A percentile compares a stretch with the other conserved stretches of the same genome.
Evolutionary conservation across 2,888 invertebrate genomes (phyloP).

Genomic region (Lampropteryx suffumata): DNA sequence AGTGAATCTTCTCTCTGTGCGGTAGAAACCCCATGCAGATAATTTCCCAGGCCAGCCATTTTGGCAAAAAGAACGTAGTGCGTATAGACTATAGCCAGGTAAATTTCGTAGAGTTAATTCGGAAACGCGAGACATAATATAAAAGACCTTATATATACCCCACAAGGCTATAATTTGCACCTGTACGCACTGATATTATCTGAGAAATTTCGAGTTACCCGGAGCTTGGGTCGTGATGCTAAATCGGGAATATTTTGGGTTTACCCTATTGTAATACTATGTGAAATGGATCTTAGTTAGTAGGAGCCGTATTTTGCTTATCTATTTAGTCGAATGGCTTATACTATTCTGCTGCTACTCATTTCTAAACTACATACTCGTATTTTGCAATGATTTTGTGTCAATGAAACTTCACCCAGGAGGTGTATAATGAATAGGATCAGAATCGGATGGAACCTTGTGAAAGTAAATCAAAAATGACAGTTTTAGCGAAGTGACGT

Average conservation of each 20-base stretch:
- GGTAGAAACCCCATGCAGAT: background rate
- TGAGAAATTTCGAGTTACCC: conserved; percentile 69
- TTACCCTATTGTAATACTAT: conserved; percentile 13
- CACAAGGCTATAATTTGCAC: conserved; percentile 73
- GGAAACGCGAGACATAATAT: conserved; percentile 55
- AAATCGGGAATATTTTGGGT: conserved; percentile 35
- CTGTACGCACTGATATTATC: conserved; percentile 73
- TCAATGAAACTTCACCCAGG: too few relatives aligned
- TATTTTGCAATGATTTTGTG: too few relatives aligned
- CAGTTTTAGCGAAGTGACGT: too few relatives aligned
- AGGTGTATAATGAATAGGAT: too few relatives aligned
- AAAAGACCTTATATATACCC: conserved; percentile 61
- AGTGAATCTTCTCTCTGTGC: too few relatives aligned
- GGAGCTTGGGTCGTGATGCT: conserved; percentile 42
- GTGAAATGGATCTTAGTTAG: conserved; percentile 11
- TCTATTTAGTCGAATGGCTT: conserved; percentile 5
- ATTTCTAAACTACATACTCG: too few relatives aligned
- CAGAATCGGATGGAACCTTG: too few relatives aligned
- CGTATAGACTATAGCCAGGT: conserved; percentile 10
- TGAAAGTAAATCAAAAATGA: too few relatives aligned
- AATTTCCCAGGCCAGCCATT: conserved; percentile 27
- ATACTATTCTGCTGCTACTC: too few relatives aligned
- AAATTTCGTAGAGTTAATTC: conserved; percentile 46
- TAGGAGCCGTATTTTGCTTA: conserved; percentile 6
- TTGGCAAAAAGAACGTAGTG: conserved; percentile 35